These are phyloP conservation scores for Orthonevra nobilis DNA, from an alignment of 2,888 invertebrate species.

Conservation along the genomic window DNA sequence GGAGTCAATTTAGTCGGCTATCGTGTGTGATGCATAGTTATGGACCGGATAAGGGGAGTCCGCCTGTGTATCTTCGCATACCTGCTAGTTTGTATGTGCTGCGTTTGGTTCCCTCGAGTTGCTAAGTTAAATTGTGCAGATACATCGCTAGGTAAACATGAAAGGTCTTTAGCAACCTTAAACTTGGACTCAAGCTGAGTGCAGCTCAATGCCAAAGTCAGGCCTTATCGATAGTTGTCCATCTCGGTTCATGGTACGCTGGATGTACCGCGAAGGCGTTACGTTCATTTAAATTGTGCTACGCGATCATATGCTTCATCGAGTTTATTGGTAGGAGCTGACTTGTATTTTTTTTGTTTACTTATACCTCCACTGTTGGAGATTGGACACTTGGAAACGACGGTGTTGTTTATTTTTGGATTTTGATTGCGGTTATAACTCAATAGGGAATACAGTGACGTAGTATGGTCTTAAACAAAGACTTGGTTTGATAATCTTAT, in stretches of 20 bases:
- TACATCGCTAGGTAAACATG: constrained; percentile 20
- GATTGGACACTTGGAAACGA: not conserved
- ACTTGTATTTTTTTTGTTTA: constrained; percentile 12
- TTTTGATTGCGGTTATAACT: not conserved
- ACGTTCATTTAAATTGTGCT: constrained; percentile 13
- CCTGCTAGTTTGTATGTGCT: too few species aligned
- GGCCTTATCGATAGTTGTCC: constrained; percentile 51
- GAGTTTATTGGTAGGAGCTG: constrained; percentile 6
- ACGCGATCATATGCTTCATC: constrained; percentile 32
- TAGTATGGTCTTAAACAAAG: too few species aligned
- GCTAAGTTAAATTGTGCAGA: too few species aligned
- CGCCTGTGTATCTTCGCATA: constrained; percentile 1
- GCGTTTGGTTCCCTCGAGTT: too few species aligned
- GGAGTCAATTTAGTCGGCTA: constrained; percentile 30
- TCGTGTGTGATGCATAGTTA: constrained; percentile 30
- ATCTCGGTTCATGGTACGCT: constrained; percentile 45
- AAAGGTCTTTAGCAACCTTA: constrained; percentile 59
- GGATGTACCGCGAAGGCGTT: constrained; percentile 42
- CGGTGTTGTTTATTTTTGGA: not conserved
- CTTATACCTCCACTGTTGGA: not conserved
- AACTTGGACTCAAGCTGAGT: constrained; percentile 51
- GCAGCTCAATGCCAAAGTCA: constrained; percentile 44
- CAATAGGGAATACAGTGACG: constrained; percentile 16
- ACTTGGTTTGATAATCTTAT: too few species aligned
- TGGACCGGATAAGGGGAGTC: constrained; percentile 20